These are phyloP conservation scores for Neomonachus schauinslandi DNA, from an alignment of 2,113 vertebrate species.

Conservation along the genomic window DNA sequence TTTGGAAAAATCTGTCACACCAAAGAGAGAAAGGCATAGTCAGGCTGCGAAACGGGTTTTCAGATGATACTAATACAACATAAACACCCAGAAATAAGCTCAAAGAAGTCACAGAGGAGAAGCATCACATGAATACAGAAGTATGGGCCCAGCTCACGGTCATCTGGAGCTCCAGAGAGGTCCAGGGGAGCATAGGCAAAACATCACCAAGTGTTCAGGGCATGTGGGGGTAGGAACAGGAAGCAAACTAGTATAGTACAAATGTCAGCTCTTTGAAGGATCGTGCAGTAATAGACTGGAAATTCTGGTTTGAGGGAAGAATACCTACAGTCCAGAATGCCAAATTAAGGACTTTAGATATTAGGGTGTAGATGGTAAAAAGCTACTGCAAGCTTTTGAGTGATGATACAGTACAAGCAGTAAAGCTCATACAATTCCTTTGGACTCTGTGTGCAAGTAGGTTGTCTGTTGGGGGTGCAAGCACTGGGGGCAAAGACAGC, in stretches of 20 bases:
- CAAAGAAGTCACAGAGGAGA: neutral
- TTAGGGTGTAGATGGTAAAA: neutral
- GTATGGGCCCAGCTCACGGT: neutral
- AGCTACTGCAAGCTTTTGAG: neutral
- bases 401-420: too few species aligned
- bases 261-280: neutral
- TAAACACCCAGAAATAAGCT: constrained; percentile 2
- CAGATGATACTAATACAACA: neutral
- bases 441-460: neutral
- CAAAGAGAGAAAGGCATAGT: neutral
- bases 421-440: neutral
- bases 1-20: neutral
- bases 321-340: neutral
- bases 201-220: neutral
- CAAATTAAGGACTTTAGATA: neutral
- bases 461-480: neutral
- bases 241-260: neutral
- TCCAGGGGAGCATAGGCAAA: neutral
- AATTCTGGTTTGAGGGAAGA: neutral
- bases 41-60: neutral
- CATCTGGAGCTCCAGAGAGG: neutral
- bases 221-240: neutral
- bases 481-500: neutral
- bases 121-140: neutral
- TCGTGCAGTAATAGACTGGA: neutral